Conservation (phyloP, 2,888 invertebrate species). For the Eupeodes luniger region DNA sequence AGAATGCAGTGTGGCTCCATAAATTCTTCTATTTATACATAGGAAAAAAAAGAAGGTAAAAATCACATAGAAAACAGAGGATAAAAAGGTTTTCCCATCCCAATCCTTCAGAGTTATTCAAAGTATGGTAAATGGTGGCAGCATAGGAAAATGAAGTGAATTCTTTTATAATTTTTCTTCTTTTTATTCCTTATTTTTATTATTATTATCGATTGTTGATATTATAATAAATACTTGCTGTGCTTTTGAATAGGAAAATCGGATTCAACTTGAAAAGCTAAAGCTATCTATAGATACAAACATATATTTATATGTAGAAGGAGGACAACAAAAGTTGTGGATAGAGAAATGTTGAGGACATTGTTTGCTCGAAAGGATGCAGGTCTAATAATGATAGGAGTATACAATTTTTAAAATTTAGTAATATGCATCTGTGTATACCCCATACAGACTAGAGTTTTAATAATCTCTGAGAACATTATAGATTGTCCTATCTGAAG, state of each 20-base stretch:
- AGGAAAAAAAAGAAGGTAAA: conserved; percentile 20
- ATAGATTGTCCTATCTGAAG: no score
- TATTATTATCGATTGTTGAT: conserved; percentile 61
- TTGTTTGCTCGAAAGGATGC: no score
- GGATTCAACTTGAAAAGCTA: neutral
- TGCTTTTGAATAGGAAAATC: conserved; percentile 13
- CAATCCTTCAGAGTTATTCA: conserved; percentile 38
- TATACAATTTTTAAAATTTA: no score
- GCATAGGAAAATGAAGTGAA: conserved; percentile 40
- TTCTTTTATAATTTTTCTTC: conserved; percentile 38
- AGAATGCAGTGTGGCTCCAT: conserved; percentile 6
- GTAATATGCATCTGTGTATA: no score
- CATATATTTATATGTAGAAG: neutral
- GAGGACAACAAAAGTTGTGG: no score
- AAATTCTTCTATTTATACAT: neutral
- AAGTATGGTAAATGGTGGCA: neutral
- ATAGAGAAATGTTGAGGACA: no score
- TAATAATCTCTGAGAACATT: no score
- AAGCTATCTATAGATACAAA: neutral
- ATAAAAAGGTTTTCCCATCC: conserved; percentile 5
- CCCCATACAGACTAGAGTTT: no score
- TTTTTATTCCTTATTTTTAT: neutral
- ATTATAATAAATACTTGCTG: conserved; percentile 26
- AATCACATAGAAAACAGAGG: neutral
- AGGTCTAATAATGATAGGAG: no score